These are phyloP conservation scores for Rhabditoides inermis DNA, from an alignment of 2,888 invertebrate species.

Conservation along the genomic window DNA sequence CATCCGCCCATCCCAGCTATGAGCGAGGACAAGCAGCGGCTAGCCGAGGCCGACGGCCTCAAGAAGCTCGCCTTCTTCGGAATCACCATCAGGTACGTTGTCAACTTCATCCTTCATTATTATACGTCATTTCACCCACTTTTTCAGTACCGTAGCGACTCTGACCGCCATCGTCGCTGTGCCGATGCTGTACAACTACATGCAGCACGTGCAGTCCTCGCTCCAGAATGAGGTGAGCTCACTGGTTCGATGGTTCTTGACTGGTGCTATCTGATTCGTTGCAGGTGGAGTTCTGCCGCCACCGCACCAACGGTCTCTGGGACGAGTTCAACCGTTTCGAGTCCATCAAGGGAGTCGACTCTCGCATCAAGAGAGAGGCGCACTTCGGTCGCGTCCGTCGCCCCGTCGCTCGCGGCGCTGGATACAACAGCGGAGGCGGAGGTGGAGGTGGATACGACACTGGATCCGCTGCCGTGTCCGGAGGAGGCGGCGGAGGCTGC, in stretches of 20 bases:
- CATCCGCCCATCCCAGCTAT: too few species aligned
- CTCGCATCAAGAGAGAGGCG: slow-evolving; percentile 23
- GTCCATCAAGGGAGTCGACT: slow-evolving; percentile 24
- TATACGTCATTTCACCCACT: not conserved
- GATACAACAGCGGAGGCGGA: not conserved
- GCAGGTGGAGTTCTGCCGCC: slow-evolving; percentile 37
- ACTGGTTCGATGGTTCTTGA: not conserved
- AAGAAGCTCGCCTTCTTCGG: slow-evolving; percentile 45
- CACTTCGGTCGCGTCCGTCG: not conserved
- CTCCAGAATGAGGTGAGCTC: slow-evolving; percentile 40
- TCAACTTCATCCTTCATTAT: too few species aligned
- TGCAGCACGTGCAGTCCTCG: slow-evolving; percentile 46
- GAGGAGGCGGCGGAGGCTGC: too few species aligned
- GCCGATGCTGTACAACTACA: slow-evolving; percentile 52
- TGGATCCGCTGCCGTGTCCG: too few species aligned
- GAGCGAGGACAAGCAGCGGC: slow-evolving; percentile 30
- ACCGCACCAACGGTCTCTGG: slow-evolving; percentile 39
- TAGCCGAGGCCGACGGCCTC: slow-evolving; percentile 38
- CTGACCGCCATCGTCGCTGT: slow-evolving; percentile 45
- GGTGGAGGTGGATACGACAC: not conserved
- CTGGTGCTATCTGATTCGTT: not conserved
- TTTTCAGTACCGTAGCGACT: slow-evolving; percentile 39
- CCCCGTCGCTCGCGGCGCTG: not conserved
- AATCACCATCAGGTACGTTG: slow-evolving; percentile 12
- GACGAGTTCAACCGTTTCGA: slow-evolving; percentile 36